These are phyloP conservation scores for Botia almorhae DNA, from an alignment of 2,797 vertebrate species.

Conservation along the genomic window DNA sequence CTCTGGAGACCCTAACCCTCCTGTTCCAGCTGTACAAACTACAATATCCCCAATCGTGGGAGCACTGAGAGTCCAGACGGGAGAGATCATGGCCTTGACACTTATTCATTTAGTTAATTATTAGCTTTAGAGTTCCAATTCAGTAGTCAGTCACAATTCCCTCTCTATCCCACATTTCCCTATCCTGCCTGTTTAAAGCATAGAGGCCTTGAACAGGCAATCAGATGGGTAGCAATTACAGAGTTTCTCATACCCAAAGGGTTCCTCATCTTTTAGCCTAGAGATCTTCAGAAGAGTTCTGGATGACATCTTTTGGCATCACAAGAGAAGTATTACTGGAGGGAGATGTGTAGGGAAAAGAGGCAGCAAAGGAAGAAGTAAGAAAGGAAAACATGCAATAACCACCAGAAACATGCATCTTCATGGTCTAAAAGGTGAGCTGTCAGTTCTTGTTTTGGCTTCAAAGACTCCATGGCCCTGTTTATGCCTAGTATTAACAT, in stretches of 20 bases:
- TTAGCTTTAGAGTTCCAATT: slow-evolving; percentile 72
- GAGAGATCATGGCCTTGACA: slow-evolving; percentile 72
- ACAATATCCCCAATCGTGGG: slow-evolving; percentile 62
- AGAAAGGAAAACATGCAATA: not conserved
- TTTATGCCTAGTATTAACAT: not conserved
- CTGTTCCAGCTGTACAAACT: slow-evolving; percentile 65
- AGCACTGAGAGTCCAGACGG: slow-evolving; percentile 69
- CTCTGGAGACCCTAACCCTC: slow-evolving; percentile 58
- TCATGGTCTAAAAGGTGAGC: not conserved
- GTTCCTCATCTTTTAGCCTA: slow-evolving; percentile 43
- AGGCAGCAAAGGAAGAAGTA: slow-evolving; percentile 1
- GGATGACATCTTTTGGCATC: slow-evolving; percentile 44
- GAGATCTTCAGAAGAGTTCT: slow-evolving; percentile 39
- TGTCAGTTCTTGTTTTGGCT: not conserved
- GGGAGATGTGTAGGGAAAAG: slow-evolving; percentile 11
- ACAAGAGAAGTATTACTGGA: slow-evolving; percentile 22
- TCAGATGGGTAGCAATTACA: slow-evolving; percentile 75
- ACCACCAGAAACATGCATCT: not conserved
- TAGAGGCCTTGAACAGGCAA: slow-evolving; percentile 59
- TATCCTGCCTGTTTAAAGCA: slow-evolving; percentile 50
- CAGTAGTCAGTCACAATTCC: slow-evolving; percentile 54
- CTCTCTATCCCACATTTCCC: slow-evolving; percentile 54
- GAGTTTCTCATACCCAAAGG: slow-evolving; percentile 68
- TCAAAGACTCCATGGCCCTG: not conserved
- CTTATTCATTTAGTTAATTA: slow-evolving; percentile 82